Evolutionary conservation across 2,888 invertebrate species (phyloP), one percentile per base, ranked within the genome.

Genomic region (Eupithecia exiguata): DNA sequence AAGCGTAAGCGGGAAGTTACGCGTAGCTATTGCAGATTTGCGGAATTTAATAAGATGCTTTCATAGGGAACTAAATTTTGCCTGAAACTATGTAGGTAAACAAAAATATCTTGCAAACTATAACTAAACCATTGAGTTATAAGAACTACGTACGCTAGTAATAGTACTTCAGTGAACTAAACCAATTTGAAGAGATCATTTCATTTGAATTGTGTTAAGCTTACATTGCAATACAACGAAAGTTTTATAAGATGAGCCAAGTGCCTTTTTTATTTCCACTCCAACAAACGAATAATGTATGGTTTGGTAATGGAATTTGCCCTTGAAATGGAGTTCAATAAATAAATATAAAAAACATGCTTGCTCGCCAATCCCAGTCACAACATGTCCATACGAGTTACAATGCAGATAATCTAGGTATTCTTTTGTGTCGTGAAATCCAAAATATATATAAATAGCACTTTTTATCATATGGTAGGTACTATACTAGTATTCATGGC

Each of bases 1-100:
- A 30, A 4, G 30, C 4, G 89, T 90, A 90, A 91, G 88, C 87
- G 87, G 88, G 88, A 89, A 89, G 84, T 84, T 68, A 35, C 46
- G 62, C 70, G 71, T 75, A n/a, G n/a, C n/a, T n/a, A 77, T 73
- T 86, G 83, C 84, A 81, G 84, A 53, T 53, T 53, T 21, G 21
- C 58, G n/a, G 49, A 87, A 88, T 87, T 84, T 72, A 14, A 58
- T 63, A 35, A 69, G 18, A 35, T 21, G 12, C 12, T 61, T 35
- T 30, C 30, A 16, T 35, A 30, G 18, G 53, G 21, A 53, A 21
- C 21, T 21, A 53, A 53, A 53, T 53, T 49, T 49, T 49, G n/a
- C n/a, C 9, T 18, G 9, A 18, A 30, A 30, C 30, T 5, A 38
- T 38, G 38, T 38, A 38, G 4, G 40, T 30, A 30, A 30, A 30